Evolutionary conservation across 2,113 vertebrate species (phyloP), one percentile per base, ranked within the genome.

Genomic region (Neotragus pygmaeus): DNA sequence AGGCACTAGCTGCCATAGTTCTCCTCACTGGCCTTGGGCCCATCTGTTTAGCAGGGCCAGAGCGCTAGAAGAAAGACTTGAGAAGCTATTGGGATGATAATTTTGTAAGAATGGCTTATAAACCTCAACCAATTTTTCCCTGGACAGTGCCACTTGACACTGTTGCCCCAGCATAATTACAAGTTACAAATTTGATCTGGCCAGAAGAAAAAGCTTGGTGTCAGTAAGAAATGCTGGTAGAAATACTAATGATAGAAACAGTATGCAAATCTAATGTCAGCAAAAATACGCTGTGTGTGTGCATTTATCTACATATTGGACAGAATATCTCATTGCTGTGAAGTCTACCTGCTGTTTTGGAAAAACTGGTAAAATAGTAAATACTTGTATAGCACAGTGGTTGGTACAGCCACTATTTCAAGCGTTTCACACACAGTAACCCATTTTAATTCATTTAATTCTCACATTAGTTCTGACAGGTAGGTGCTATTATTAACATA

Each of bases 21-120:
- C 64, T 77, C 93, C 94, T 94, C 91, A 85, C 3, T 1, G 33
- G 28, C 51, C 81, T 43, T 23, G 49, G 82, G 64, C 9, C 73
- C 27, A 4, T 51, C 78, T 39, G 58, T 33, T 87, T 91, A 94
- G 94, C 57, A 94, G 7, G 84, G 84, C 88, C 88, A 78, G 66
- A 30, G 16, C 1, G 57, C 64, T 3, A 39, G 92, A 88, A 88
- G 66, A 93, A 55, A 90, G 66, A 62, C 83, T 51, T 0, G 30
- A 91, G 95, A 77, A 86, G 92, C 94, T 92, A 95, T 93, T 80
- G 55, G 92, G 77, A 97, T 97, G 95, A 60, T 88, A 96, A 96
- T 96, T 95, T 90, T 90, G 0, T 49, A 70, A 95, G 55, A 83
- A 95, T 27, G 70, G 55, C 66, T 94, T 95, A 92, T 36, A 97